Evolutionary conservation across 1,140 invertebrate genomes (phyloP), one percentile per base, ranked within the genome.

Genomic region (Meloidogyne chitwoodi): DNA sequence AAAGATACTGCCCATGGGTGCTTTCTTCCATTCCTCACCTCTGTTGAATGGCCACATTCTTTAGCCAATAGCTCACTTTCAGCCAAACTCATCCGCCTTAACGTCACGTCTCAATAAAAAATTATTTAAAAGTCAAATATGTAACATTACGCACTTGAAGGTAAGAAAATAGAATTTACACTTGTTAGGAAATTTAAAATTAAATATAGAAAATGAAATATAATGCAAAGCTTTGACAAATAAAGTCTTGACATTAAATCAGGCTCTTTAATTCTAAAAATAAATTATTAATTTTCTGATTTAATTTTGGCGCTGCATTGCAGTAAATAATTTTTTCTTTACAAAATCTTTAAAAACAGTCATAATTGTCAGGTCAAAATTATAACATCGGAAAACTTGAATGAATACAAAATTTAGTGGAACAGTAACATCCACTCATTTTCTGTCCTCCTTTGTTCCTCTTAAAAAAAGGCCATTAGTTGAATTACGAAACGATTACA

Each of bases 1-100:
- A 77, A 31, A 16, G 76, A 77, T 12, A 77, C 76, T 0, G 76
- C 76, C 76, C 73, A 75, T 3, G 71, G 71, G 12, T 73, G 71
- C 16, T 41, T 61, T 12, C 71, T 14, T 38, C 70, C 70, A 56
- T 27, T 41, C 16, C 27, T 44, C 14, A 14, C 8, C 34, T 73
- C 71, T 24, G 71, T 73, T 38, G 71, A 73, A 73, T 29, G 41
- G 6, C 71, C 71, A 34, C 71, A 73, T 24, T 24, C 71, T 34
- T 14, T 26, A 38, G 22, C 41, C 14, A 73, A 63, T n/a, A 38
- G 27, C 12, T 38, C 44, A 73, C 44, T 73, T 31, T 73, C 56
- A 22, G 14, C 10, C 10, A 11, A 34, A n/a, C 12, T 73, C 56
- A 73, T n/a, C 26, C 56, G 31, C 19, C 64, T 61, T 64, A 73